Evolutionary conservation across 2,797 vertebrate species (phyloP).

Genomic region (Borostomias antarcticus): DNA sequence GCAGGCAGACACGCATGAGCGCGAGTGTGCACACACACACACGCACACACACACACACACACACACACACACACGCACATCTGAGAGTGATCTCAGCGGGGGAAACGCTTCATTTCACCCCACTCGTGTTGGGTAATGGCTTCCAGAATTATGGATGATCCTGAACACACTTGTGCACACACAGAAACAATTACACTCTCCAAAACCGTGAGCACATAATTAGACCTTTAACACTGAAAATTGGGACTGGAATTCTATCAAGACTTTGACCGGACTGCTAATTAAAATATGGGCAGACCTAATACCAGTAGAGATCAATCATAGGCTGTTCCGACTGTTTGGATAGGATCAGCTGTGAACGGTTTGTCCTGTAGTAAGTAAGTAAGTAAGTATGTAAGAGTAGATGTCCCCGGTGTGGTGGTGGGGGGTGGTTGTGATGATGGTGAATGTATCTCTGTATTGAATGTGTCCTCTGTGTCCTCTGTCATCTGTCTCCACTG

Average conservation of each 20-base stretch:
- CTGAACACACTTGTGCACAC: conserved; percentile 63
- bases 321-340: conserved; percentile 38
- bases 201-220: conserved; percentile 69
- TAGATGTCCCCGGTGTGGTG: no score
- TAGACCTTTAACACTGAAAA: conserved; percentile 70
- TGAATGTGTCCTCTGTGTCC: conserved; percentile 46
- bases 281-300: conserved; percentile 41
- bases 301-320: conserved; percentile 47
- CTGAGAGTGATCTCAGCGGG: conserved; percentile 74
- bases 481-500: conserved; percentile 59
- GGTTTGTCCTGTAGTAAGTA: no score
- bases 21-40: conserved; percentile 58
- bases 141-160: conserved; percentile 74
- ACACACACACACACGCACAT: conserved; percentile 62
- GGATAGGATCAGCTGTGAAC: conserved; percentile 39
- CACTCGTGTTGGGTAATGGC: conserved; percentile 75
- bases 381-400: no score
- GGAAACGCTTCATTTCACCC: conserved; percentile 75
- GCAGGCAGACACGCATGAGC: conserved; percentile 22
- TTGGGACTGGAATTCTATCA: conserved; percentile 56
- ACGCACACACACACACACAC: conserved; percentile 22
- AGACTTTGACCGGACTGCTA: conserved; percentile 53
- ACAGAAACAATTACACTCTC: conserved; percentile 74
- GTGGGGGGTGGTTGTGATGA: conserved; percentile 53
- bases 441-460: conserved; percentile 43